Conservation (phyloP, 92 coral and sea anemone species). For the Chrysogorgia sp. region DNA sequence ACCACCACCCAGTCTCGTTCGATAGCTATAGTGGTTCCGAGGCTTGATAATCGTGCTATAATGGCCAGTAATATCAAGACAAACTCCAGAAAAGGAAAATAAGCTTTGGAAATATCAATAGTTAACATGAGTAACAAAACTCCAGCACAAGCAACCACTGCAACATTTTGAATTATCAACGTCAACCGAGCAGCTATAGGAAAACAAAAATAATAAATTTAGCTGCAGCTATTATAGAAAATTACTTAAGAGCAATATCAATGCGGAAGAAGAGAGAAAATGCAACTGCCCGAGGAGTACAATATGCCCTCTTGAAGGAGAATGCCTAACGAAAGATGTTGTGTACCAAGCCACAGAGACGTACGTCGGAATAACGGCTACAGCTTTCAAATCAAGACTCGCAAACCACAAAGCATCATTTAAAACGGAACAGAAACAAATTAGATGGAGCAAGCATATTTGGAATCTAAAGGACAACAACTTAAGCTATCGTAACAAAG, state of each 20-base stretch:
- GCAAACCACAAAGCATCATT: too few species aligned
- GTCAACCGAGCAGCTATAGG: constrained; percentile 82
- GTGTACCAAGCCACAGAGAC: too few species aligned
- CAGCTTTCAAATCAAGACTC: too few species aligned
- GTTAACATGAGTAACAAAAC: constrained; percentile 67
- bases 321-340: too few species aligned
- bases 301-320: too few species aligned
- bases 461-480: too few species aligned
- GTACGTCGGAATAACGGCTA: too few species aligned
- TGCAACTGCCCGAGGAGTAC: too few species aligned
- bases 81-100: constrained; percentile 58
- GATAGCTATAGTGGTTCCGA: constrained; percentile 94
- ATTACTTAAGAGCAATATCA: not conserved
- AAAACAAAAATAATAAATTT: not conserved
- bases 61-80: constrained; percentile 75
- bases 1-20: constrained; percentile 99
- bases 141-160: constrained; percentile 82
- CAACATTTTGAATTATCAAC: constrained; percentile 81
- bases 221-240: not conserved
- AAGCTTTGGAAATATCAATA: constrained; percentile 45
- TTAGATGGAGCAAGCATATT: too few species aligned
- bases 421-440: too few species aligned
- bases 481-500: too few species aligned
- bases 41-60: constrained; percentile 82
- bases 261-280: too few species aligned